Conservation (phyloP, 2,888 invertebrate species). For the Rugalucina vietnamica region DNA sequence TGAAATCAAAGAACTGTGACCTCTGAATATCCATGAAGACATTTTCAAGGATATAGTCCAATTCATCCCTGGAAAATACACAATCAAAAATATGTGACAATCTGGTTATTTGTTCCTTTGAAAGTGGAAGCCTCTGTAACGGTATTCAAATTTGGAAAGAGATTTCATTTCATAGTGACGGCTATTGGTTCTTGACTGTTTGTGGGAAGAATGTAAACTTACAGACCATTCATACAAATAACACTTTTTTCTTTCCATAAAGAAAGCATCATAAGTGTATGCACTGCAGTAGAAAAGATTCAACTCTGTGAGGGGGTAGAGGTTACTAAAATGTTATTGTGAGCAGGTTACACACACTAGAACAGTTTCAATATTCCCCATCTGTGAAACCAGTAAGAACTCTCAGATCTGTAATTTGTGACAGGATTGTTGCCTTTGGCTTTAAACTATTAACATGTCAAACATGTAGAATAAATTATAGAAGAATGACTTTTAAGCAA, state of each 20-base stretch:
- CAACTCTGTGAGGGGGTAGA: conserved; percentile 18
- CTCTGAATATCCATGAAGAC: background rate
- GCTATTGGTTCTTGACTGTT: background rate
- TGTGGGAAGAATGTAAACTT: conserved; percentile 12
- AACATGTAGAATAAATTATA: conserved; percentile 6
- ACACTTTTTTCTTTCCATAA: background rate
- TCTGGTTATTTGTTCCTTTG: background rate
- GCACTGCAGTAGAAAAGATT: background rate
- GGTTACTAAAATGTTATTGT: conserved; percentile 12
- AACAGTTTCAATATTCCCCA: background rate
- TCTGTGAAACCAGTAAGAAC: background rate
- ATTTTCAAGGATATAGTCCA: background rate
- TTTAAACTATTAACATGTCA: background rate
- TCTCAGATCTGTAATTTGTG: conserved; percentile 23
- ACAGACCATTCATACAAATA: background rate
- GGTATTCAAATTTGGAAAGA: background rate
- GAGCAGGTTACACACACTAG: conserved; percentile 33
- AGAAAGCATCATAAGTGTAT: background rate
- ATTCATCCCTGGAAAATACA: background rate
- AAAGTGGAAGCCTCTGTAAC: conserved; percentile 12
- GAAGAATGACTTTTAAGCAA: background rate
- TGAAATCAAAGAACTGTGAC: background rate
- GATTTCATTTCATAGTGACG: background rate
- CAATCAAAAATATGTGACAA: background rate
- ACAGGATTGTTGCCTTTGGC: conserved; percentile 2